Evolutionary conservation across 2,888 invertebrate species (phyloP), one percentile per base, ranked within the genome.

Genomic region (Molorchus minor): DNA sequence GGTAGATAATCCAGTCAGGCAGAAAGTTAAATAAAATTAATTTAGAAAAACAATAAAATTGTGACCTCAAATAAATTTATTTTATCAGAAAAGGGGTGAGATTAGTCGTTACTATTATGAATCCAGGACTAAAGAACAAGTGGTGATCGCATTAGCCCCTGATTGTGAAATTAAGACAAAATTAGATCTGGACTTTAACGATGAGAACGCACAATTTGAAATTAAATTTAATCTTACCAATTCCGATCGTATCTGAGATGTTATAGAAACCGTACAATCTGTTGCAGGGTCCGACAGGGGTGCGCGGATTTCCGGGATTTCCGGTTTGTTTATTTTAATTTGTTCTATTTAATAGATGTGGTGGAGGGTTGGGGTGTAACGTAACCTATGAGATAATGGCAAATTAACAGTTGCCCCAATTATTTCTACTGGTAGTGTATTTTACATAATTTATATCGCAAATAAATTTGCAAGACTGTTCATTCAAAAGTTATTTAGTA

Each of bases 271-370:
- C 21, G 33, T 30, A 52, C 62, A 69, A 75, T 82, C 77, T 83
- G 81, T 84, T 84, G 72, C 83, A 83, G 83, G 84, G 84, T 72
- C 78, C 78, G 74, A 78, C 80, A 70, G 85, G 84, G 77, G 75
- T 80, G 68, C 81, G 83, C 77, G 85, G 85, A 77, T 83, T 79
- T 79, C 84, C 84, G 78, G 85, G 85, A 80, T 84, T 83, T 80
- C 83, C 83, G 84, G 84, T 84, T 82, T 81, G 83, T 83, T 79
- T 62, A 70, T 68, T 74, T 73, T 73, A 62, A 71, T 71, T 75
- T 75, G 60, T 66, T 70, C 43, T 49, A 45, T 55, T 52, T n/a
- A 33, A 33, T 33, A 3, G 3, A 33, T 62, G 47, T 47, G 58
- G 58, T 63, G 63, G 52, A 57, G 61, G 63, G 44, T 10, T 12